Evolutionary conservation across 2,888 invertebrate species (phyloP), one percentile per base, ranked within the genome.

Genomic region (Linnaemya tessellans): DNA sequence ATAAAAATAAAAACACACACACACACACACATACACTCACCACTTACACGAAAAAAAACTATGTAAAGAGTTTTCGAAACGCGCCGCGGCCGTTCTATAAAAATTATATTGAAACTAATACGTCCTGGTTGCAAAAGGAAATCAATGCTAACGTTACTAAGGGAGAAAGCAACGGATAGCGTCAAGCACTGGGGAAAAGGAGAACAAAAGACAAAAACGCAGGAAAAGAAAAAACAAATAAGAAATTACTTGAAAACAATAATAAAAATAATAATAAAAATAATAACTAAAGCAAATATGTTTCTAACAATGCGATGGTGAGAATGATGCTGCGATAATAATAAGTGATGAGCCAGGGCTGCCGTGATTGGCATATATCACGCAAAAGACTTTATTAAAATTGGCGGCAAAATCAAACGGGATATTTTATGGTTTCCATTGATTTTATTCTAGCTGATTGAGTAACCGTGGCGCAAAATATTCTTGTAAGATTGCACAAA

Each of bases 81-180:
- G 79, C 80, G 67, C n/a, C n/a, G n/a, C n/a, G n/a, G n/a, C n/a
- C 74, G 67, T 80, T 75, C 74, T 74, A 74, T 38, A 67, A 80
- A 80, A 84, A 80, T 80, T 43, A 58, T 68, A 51, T 78, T 83
- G 82, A 83, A 83, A 83, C 77, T 71, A 83, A 83, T 83, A 77
- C 77, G 77, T 73, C 41, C 41, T 30, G 18, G 35, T 43, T 73
- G 51, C 41, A 56, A 46, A 49, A 65, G 38, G 71, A 83, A 83
- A 83, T 83, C 77, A 73, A 78, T 83, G 77, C 58, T 51, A 58
- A 60, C 46, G 46, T 35, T 58, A 13, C 62, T 38, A 54, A 62
- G 54, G 51, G 51, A 70, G 54, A 71, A 71, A 54, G 70, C 38
- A 56, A 62, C 62, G 30, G 30, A 65, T 65, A 20, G 30, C 46